These are phyloP conservation scores for Nomada fucata DNA, from an alignment of 2,888 invertebrate genomes.

Conservation along the genomic window DNA sequence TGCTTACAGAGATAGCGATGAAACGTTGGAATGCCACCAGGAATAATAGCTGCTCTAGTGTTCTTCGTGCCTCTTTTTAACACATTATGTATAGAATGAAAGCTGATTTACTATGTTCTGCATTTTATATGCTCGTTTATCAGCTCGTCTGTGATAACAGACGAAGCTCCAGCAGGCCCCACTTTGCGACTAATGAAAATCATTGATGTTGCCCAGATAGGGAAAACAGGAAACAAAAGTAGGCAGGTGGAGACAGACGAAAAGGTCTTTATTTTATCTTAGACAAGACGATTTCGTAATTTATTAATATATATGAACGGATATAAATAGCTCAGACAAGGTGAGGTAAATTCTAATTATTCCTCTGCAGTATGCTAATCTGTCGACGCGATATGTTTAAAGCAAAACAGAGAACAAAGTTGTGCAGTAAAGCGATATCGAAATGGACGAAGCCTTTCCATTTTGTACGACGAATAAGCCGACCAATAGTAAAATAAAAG, in stretches of 20 bases:
- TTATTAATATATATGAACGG: no score
- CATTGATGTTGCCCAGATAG: slow-evolving; percentile 10
- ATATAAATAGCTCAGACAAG: no score
- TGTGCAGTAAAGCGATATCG: no score
- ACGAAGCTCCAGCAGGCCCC: slow-evolving; percentile 58
- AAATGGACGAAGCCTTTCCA: no score
- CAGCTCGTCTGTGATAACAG: slow-evolving; percentile 72
- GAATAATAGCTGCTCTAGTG: slow-evolving; percentile 36
- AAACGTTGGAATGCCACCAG: slow-evolving; percentile 66
- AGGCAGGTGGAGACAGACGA: no score
- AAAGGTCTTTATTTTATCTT: no score
- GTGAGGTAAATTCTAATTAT: no score
- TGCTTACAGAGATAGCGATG: slow-evolving; percentile 75
- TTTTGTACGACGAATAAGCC: no score
- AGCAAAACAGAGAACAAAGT: no score
- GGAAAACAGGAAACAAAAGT: slow-evolving; percentile 3
- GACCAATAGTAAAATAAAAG: background rate
- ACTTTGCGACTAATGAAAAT: slow-evolving; percentile 30
- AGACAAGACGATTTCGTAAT: no score
- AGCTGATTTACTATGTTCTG: slow-evolving; percentile 63
- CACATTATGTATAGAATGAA: slow-evolving; percentile 64
- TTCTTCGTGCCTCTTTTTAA: slow-evolving; percentile 57
- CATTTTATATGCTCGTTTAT: slow-evolving; percentile 78
- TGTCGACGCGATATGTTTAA: no score
- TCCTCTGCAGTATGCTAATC: no score